Evolutionary conservation across 1,140 invertebrate genomes (phyloP).

Genomic region (Hormaphis cornu): DNA sequence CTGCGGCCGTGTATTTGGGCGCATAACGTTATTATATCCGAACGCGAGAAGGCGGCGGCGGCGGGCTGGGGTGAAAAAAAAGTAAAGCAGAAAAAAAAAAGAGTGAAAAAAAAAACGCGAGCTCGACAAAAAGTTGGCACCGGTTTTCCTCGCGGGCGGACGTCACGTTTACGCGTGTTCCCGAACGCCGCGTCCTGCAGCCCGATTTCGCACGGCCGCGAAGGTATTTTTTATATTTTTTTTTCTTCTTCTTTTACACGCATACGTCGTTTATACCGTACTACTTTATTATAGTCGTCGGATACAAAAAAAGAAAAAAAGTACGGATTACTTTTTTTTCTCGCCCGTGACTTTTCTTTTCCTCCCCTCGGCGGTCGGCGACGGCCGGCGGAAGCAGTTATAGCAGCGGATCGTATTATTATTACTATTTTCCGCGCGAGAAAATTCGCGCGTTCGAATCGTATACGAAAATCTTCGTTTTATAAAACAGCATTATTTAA

Average conservation of each 20-base stretch:
- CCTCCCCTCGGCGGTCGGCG: constrained; percentile 14
- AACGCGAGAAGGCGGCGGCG: not conserved
- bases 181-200: too few species aligned
- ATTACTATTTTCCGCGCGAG: too few species aligned
- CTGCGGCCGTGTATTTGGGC: not conserved
- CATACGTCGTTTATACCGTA: not conserved
- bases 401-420: too few species aligned
- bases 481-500: too few species aligned
- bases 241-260: not conserved
- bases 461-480: too few species aligned
- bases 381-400: too few species aligned
- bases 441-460: too few species aligned
- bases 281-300: constrained; percentile 1
- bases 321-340: constrained; percentile 9
- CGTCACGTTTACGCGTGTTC: constrained; percentile 28
- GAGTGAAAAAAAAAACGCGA: constrained; percentile 3
- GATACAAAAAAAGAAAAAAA: constrained; percentile 14
- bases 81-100: not conserved
- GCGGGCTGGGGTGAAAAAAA: not conserved
- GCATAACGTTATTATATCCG: not conserved
- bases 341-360: too few species aligned
- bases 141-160: constrained; percentile 23
- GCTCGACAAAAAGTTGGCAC: constrained; percentile 32
- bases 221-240: not conserved
- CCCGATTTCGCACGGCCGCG: too few species aligned